These are phyloP conservation scores for Varanus komodoensis DNA, from an alignment of 2,113 vertebrate genomes.

Conservation along the genomic window DNA sequence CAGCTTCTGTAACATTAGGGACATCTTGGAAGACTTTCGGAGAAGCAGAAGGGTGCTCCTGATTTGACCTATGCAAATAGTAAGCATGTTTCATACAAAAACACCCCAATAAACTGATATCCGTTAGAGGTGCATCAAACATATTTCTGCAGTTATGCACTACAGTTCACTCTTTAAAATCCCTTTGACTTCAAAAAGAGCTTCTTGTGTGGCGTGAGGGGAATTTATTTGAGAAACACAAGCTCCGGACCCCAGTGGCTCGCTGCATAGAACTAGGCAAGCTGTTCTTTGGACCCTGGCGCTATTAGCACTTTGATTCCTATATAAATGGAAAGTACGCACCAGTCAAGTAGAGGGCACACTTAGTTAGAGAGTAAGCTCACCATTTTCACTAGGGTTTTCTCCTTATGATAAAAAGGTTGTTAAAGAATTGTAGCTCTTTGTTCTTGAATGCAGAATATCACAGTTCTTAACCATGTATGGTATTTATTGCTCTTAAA, in stretches of 20 bases:
- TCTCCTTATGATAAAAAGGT: not conserved
- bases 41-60: not conserved
- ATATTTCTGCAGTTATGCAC: not conserved
- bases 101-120: not conserved
- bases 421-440: not conserved
- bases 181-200: not conserved
- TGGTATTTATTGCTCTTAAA: not conserved
- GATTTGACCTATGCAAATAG: not conserved
- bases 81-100: not conserved
- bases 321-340: not conserved
- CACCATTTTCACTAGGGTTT: not conserved
- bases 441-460: not conserved
- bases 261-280: not conserved
- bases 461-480: conserved; percentile 9
- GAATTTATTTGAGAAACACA: not conserved
- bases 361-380: not conserved
- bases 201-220: no score
- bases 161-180: not conserved
- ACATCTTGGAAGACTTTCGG: not conserved
- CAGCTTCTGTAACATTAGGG: not conserved
- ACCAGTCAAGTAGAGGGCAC: not conserved
- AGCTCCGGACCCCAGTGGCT: not conserved
- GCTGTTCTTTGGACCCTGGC: not conserved
- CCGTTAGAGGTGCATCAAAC: not conserved
- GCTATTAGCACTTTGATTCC: not conserved